Evolutionary conservation across 2,113 vertebrate genomes (phyloP).

Genomic region (Tauraco erythrolophus): DNA sequence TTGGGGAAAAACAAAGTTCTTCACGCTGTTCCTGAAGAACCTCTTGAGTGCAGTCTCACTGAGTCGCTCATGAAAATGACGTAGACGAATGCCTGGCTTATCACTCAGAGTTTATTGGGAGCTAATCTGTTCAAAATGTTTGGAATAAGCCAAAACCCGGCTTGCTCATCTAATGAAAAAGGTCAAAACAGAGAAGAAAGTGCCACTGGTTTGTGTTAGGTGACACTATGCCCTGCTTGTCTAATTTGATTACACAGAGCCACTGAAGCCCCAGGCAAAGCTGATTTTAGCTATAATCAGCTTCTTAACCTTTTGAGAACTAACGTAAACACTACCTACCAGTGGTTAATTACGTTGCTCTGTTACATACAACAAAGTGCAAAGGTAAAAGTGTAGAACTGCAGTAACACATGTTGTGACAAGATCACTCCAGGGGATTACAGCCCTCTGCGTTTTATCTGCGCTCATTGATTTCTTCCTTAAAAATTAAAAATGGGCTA

Average conservation of each 20-base stretch:
- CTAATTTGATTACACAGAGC: slow-evolving; percentile 85
- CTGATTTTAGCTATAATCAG: slow-evolving; percentile 86
- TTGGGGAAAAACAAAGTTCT: background rate
- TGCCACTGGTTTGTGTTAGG: slow-evolving; percentile 81
- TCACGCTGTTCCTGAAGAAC: background rate
- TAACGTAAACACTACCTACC: slow-evolving; percentile 82
- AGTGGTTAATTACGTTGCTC: slow-evolving; percentile 78
- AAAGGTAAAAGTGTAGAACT: slow-evolving; percentile 74
- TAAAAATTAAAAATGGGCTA: background rate
- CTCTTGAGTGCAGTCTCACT: background rate
- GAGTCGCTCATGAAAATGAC: background rate
- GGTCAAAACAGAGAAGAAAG: slow-evolving; percentile 76
- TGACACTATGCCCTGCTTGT: slow-evolving; percentile 84
- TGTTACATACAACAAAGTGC: slow-evolving; percentile 69
- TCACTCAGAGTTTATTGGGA: slow-evolving; percentile 47
- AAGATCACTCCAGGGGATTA: slow-evolving; percentile 68
- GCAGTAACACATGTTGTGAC: slow-evolving; percentile 66
- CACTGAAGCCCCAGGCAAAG: slow-evolving; percentile 80
- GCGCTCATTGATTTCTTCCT: background rate
- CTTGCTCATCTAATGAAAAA: slow-evolving; percentile 68
- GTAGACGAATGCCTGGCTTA: background rate
- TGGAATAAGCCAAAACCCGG: slow-evolving; percentile 66
- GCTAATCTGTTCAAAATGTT: slow-evolving; percentile 68
- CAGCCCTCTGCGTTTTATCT: slow-evolving; percentile 13
- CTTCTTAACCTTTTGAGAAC: slow-evolving; percentile 87